Conservation (phyloP, 2,113 vertebrate genomes). For the Poicephalus gulielmi region DNA sequence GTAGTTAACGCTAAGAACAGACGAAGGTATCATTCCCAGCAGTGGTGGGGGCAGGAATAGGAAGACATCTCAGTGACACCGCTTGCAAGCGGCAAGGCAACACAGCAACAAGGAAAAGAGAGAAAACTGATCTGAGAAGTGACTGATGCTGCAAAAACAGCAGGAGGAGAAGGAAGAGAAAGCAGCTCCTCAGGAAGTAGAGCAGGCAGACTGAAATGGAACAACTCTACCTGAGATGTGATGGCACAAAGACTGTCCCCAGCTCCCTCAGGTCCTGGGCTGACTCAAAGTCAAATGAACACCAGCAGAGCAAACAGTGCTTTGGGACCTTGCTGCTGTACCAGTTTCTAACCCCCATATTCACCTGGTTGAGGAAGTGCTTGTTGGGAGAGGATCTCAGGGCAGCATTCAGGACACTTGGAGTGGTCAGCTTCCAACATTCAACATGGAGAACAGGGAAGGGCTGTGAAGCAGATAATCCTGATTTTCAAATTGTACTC, state of each 20-base stretch:
- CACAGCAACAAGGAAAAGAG: neutral
- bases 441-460: accelerated
- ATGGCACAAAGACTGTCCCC: neutral
- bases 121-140: neutral
- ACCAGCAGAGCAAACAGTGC: neutral
- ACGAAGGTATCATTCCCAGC: neutral
- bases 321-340: neutral
- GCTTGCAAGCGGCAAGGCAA: neutral
- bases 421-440: neutral
- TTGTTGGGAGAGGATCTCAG: neutral
- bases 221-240: neutral
- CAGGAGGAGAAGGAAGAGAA: neutral
- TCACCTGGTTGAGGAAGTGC: neutral
- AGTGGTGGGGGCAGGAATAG: neutral
- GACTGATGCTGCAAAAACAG: neutral
- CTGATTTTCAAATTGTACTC: neutral
- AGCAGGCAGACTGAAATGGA: neutral
- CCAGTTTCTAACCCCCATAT: neutral
- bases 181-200: neutral
- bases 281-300: neutral
- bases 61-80: neutral
- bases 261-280: too few species aligned
- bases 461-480: neutral
- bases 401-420: too few species aligned
- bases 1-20: neutral